Evolutionary conservation across 2,113 vertebrate species (phyloP).

Genomic region (Diadophis punctatus): DNA sequence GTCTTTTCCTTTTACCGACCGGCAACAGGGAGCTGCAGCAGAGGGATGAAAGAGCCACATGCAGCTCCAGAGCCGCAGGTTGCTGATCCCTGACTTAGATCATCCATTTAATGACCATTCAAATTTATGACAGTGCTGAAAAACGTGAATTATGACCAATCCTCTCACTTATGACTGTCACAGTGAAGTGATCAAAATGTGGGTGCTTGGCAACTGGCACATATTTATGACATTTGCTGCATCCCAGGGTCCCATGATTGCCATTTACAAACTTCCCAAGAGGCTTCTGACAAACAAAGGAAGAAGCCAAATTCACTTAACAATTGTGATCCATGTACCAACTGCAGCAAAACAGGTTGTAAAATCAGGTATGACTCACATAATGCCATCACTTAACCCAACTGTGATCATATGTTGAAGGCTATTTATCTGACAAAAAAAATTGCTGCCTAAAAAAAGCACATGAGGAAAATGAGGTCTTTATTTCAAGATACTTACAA

Average conservation of each 20-base stretch:
- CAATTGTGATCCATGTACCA: not conserved
- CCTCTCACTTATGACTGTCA: not conserved
- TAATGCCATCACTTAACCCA: not conserved
- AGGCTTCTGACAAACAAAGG: not conserved
- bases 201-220: not conserved
- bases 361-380: not conserved
- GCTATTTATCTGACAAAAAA: not conserved
- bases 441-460: not conserved
- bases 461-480: not conserved
- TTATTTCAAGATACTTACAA: not conserved
- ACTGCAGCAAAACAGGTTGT: not conserved
- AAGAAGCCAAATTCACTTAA: not conserved
- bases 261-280: not conserved
- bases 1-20: too few relatives aligned
- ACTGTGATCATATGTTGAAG: not conserved
- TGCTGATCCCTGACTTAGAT: not conserved
- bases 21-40: too few relatives aligned
- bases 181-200: not conserved
- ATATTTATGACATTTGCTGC: not conserved
- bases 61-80: too few relatives aligned
- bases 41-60: too few relatives aligned
- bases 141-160: not conserved
- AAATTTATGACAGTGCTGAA: not conserved
- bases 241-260: not conserved
- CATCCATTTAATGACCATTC: not conserved